A percentile compares a stretch with the other conserved stretches of the same genome.
Conservation (phyloP, 2,888 invertebrate species). For the Phyllotreta cruciferae region DNA sequence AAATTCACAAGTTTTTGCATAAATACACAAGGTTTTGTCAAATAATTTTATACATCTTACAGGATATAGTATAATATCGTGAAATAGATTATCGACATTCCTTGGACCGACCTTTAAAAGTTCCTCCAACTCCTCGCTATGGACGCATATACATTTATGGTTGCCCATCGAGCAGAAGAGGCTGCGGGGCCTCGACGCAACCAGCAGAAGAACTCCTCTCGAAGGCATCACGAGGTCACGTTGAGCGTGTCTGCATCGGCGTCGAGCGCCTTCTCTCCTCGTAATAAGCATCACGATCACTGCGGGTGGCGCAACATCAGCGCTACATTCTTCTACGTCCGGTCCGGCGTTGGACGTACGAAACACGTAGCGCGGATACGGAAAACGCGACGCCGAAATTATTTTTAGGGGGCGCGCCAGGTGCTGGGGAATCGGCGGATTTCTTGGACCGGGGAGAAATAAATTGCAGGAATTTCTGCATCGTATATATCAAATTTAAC, state of each 20-base stretch:
- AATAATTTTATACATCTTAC: too few relatives aligned
- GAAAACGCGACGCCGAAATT: conserved; percentile 8
- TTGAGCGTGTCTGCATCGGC: conserved; percentile 51
- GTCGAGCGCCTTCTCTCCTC: conserved; percentile 45
- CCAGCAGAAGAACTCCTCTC: conserved; percentile 26
- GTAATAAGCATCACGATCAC: conserved; percentile 55
- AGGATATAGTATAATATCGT: too few relatives aligned
- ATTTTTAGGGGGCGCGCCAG: background rate
- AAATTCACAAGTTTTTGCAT: too few relatives aligned
- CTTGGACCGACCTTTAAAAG: conserved; percentile 15
- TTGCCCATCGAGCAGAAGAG: conserved; percentile 6
- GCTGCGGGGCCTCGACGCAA: conserved; percentile 25
- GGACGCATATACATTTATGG: conserved; percentile 15
- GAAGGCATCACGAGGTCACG: conserved; percentile 50
- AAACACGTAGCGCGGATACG: background rate
- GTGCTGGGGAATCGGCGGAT: background rate
- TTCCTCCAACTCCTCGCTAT: conserved; percentile 13
- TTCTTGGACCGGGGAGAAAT: too few relatives aligned
- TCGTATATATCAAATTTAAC: too few relatives aligned
- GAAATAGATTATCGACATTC: too few relatives aligned
- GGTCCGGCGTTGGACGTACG: conserved; percentile 23
- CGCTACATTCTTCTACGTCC: conserved; percentile 39
- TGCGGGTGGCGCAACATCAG: conserved; percentile 52
- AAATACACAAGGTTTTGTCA: too few relatives aligned
- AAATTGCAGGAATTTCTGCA: too few relatives aligned